These are phyloP conservation scores for Cynaeus angustus DNA, from an alignment of 2,888 invertebrate genomes.

Conservation along the genomic window DNA sequence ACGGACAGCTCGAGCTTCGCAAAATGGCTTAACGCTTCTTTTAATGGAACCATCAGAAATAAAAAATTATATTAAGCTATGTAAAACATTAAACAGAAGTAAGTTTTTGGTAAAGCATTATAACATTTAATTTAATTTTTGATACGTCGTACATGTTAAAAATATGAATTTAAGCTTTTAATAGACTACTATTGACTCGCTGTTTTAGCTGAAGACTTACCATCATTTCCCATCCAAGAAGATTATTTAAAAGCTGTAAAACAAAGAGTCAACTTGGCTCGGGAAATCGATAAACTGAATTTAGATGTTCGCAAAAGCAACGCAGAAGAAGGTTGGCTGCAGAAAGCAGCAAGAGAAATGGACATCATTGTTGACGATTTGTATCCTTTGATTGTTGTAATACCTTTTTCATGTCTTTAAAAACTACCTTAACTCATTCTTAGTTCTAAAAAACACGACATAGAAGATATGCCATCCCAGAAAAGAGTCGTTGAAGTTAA, in stretches of 20 bases:
- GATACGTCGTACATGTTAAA: too few species aligned
- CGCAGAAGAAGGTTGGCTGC: slow-evolving; percentile 88
- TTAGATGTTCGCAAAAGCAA: slow-evolving; percentile 77
- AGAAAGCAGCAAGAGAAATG: slow-evolving; percentile 90
- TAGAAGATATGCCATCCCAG: slow-evolving; percentile 56
- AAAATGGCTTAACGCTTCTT: slow-evolving; percentile 92
- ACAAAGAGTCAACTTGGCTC: slow-evolving; percentile 83
- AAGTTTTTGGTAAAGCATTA: slow-evolving; percentile 57
- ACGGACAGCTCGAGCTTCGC: slow-evolving; percentile 92
- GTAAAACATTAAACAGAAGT: slow-evolving; percentile 90
- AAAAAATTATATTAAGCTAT: slow-evolving; percentile 84
- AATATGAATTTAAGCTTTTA: too few species aligned
- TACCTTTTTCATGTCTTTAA: background rate
- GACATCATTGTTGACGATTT: slow-evolving; percentile 91
- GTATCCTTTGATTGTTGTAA: slow-evolving; percentile 57
- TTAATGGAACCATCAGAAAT: slow-evolving; percentile 93
- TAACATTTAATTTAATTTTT: too few species aligned
- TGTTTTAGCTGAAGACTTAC: slow-evolving; percentile 84
- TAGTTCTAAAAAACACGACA: slow-evolving; percentile 60
- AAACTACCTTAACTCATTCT: slow-evolving; percentile 7
- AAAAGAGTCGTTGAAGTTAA: slow-evolving; percentile 71
- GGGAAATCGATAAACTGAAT: slow-evolving; percentile 86
- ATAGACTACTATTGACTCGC: too few species aligned
- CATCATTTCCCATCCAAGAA: slow-evolving; percentile 85
- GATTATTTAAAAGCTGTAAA: slow-evolving; percentile 78